Evolutionary conservation across 2,888 invertebrate species (phyloP).

Genomic region (Diarsia dahlii): DNA sequence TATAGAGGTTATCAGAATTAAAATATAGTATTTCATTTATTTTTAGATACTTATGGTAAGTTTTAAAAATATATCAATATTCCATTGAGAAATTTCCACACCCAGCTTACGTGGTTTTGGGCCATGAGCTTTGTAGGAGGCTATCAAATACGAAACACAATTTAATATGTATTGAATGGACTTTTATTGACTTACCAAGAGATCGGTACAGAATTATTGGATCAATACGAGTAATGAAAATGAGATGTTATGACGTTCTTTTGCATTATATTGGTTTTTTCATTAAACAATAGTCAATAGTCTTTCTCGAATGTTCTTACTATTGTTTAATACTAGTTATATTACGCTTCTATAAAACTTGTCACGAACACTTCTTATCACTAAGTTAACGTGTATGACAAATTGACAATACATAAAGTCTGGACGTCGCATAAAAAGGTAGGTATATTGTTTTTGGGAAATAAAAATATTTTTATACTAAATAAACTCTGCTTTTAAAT

Average conservation of each 20-base stretch:
- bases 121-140: background rate
- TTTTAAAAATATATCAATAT: too few species aligned
- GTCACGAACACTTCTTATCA: background rate
- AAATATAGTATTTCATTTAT: too few species aligned
- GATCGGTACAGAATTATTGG: background rate
- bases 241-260: background rate
- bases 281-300: too few species aligned
- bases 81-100: too few species aligned
- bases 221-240: background rate
- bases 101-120: too few species aligned
- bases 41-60: too few species aligned
- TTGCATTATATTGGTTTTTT: background rate
- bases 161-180: constrained; percentile 2
- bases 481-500: background rate
- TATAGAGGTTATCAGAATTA: too few species aligned
- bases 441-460: background rate
- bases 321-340: too few species aligned
- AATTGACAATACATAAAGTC: too few species aligned
- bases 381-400: too few species aligned
- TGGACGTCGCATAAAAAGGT: too few species aligned
- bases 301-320: too few species aligned
- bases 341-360: background rate
- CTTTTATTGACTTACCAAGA: constrained; percentile 1
- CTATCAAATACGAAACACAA: constrained; percentile 1
- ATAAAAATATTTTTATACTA: background rate